Evolutionary conservation across 2,113 vertebrate species (phyloP).

Genomic region (Oryzias woworae): DNA sequence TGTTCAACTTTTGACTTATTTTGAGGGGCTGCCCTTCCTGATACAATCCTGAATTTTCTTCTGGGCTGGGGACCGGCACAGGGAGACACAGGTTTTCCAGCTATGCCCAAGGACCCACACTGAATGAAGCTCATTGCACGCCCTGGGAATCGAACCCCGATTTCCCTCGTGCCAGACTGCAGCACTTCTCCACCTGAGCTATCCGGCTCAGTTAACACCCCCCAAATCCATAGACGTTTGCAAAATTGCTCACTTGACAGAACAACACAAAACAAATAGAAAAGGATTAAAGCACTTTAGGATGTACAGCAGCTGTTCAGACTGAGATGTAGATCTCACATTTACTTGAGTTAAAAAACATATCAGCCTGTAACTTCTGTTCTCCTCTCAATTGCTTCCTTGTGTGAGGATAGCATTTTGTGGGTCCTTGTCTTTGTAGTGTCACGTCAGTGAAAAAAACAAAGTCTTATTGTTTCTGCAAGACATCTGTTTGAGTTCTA

Average conservation of each 20-base stretch:
- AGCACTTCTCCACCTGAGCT: too few relatives aligned
- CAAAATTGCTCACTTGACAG: slow-evolving; percentile 41
- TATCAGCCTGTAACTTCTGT: slow-evolving; percentile 45
- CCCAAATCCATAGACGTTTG: slow-evolving; percentile 7
- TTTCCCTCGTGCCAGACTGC: too few relatives aligned
- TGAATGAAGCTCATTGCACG: too few relatives aligned
- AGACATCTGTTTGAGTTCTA: slow-evolving; percentile 34
- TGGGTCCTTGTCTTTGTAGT: slow-evolving; percentile 52
- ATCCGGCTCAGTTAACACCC: not conserved
- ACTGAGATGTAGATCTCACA: slow-evolving; percentile 61
- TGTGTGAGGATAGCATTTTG: slow-evolving; percentile 55
- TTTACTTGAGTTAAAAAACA: slow-evolving; percentile 64
- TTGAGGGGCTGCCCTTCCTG: too few relatives aligned
- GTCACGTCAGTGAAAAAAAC: slow-evolving; percentile 41
- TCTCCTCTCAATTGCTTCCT: slow-evolving; percentile 60
- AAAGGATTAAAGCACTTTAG: slow-evolving; percentile 42
- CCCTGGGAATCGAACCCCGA: too few relatives aligned
- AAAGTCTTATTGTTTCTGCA: slow-evolving; percentile 50
- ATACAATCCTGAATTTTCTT: too few relatives aligned
- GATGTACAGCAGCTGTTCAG: slow-evolving; percentile 51
- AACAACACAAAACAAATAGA: slow-evolving; percentile 43
- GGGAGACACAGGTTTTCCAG: too few relatives aligned
- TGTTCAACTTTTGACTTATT: too few relatives aligned
- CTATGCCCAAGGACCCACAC: too few relatives aligned
- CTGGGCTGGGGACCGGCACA: too few relatives aligned